Evolutionary conservation across 2,888 invertebrate genomes (phyloP).

Genomic region (Piscicola geometra): DNA sequence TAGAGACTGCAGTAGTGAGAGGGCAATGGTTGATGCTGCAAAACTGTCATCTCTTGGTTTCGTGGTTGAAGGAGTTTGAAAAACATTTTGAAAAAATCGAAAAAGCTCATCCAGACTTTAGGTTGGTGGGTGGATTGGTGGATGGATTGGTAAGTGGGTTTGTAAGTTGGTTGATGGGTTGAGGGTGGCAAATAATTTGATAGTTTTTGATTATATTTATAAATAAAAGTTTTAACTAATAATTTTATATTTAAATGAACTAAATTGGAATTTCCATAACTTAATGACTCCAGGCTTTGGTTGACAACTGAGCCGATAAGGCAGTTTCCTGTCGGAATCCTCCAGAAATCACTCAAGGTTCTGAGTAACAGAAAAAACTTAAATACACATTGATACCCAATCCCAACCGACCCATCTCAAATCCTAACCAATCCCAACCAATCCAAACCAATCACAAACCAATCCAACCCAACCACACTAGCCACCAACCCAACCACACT

Average conservation of each 20-base stretch:
- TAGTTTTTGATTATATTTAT: too few species aligned
- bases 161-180: too few species aligned
- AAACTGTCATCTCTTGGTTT: conserved; percentile 80
- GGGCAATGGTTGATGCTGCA: conserved; percentile 89
- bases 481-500: too few species aligned
- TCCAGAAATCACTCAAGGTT: conserved; percentile 76
- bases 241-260: too few species aligned
- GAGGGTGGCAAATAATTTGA: too few species aligned
- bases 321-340: conserved; percentile 80
- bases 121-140: too few species aligned
- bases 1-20: conserved; percentile 56
- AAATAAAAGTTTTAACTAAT: too few species aligned
- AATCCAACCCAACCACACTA: not conserved
- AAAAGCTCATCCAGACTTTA: conserved; percentile 81
- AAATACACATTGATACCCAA: not conserved
- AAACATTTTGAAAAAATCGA: conserved; percentile 74
- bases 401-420: not conserved
- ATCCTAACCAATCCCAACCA: not conserved
- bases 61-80: conserved; percentile 74
- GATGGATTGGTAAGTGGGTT: too few species aligned
- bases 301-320: conserved; percentile 83
- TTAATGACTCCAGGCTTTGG: conserved; percentile 63
- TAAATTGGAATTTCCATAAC: too few species aligned
- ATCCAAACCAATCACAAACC: not conserved
- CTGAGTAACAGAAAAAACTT: too few species aligned